Base-by-base conservation (phyloP, 2,888 invertebrate genomes). In the Periphyllus acericola region DNA sequence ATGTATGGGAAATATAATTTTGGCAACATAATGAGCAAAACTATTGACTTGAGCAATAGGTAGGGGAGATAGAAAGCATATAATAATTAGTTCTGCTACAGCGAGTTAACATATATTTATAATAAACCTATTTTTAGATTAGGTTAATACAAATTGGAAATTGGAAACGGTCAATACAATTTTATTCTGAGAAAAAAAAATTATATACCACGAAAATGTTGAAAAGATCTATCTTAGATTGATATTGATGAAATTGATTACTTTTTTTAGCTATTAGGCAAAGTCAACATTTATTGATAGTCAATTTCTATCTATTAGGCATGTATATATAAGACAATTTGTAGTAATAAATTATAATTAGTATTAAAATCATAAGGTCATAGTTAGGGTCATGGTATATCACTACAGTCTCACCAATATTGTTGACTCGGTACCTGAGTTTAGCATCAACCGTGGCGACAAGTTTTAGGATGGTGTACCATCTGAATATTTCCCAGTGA, bases 1-100 rank as follows among this genome's bases (percentile, higher is more conserved):
- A 86, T 79, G 86, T 80, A 72, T 60, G 55, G 21, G 4, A 72
- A 86, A 60, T 21, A 79, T 14, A 72, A 72, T 86, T 72, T 79
- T 86, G 79, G 79, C 79, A 72, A 80, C 52, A 52, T 72, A 80
- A 86, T 80, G 86, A 86, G 55, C 86, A 80, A 85, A 79, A 60
- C 78, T 72, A 79, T 72, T 72, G 72, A 72, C 40, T 80, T 86
- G 32, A 86, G 79, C 79, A 80, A 79, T 21, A 72, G 34, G n/a
- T 72, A 32, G 36, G 19, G 25, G 8, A 68, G 21, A 68, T 14
- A 68, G 11, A 19, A 76, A 78, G 66, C 84, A 40, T 4, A 40
- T 46, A 60, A 36, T 21, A 55, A 74, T 29, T 36, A 17, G 34
- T 55, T 46, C 8, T 29, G 17, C 21, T 68, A n/a, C 21, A 19